Conservation (phyloP, 2,888 invertebrate genomes). For the Uloborus plumipes region DNA sequence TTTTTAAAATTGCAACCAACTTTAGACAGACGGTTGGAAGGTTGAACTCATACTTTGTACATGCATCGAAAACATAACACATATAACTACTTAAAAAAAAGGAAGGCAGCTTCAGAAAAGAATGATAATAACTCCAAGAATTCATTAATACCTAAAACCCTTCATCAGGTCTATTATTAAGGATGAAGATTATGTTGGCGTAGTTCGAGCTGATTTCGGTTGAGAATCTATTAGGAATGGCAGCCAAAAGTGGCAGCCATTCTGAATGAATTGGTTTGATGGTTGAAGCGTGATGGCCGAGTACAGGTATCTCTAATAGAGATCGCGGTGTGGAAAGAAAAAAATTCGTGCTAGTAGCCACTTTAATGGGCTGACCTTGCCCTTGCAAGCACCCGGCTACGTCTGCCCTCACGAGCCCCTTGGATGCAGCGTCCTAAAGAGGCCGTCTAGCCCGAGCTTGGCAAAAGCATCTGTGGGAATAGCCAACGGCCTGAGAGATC, state of each 20-base stretch:
- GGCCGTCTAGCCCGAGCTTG: slow-evolving; percentile 25
- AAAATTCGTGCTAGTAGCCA: slow-evolving; percentile 49
- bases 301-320: slow-evolving; percentile 51
- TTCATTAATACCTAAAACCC: too few relatives aligned
- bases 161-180: too few relatives aligned
- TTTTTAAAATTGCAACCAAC: too few relatives aligned
- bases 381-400: slow-evolving; percentile 27
- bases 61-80: too few relatives aligned
- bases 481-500: background rate
- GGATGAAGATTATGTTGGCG: too few relatives aligned
- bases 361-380: slow-evolving; percentile 54
- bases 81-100: too few relatives aligned
- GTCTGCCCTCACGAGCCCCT: slow-evolving; percentile 25
- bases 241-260: slow-evolving; percentile 35
- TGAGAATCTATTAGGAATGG: slow-evolving; percentile 7
- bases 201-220: background rate
- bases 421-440: slow-evolving; percentile 32
- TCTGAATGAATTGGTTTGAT: slow-evolving; percentile 20
- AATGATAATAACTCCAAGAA: too few relatives aligned
- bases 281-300: slow-evolving; percentile 44
- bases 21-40: too few relatives aligned
- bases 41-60: too few relatives aligned
- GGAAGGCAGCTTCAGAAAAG: too few relatives aligned
- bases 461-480: slow-evolving; percentile 1
- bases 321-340: slow-evolving; percentile 32